phyloP scores from a whole-genome alignment of 2,888 invertebrate genomes.

The Branchinecta sandiegonensis region DNA sequence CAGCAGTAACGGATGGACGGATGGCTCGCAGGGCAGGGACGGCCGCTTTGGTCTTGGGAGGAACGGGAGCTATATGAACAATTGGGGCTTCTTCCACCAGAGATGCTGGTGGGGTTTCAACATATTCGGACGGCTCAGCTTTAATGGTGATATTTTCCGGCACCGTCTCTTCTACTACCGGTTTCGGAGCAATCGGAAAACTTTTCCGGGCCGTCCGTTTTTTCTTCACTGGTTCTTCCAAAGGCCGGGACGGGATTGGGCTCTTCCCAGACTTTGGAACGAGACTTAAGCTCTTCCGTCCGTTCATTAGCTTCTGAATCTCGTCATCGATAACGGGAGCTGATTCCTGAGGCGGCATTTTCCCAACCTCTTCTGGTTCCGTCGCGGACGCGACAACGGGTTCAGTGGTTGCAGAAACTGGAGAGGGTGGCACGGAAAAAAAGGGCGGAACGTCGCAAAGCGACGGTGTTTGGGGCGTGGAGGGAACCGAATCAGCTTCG shows the following conservation, averaged over 20 bases:
- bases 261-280: not conserved
- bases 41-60: constrained; percentile 15
- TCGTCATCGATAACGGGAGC: not conserved
- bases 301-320: constrained; percentile 1
- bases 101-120: constrained; percentile 5
- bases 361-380: not conserved
- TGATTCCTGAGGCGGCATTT: not conserved
- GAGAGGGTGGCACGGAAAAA: constrained; percentile 9
- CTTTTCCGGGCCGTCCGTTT: constrained; percentile 10
- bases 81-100: not conserved
- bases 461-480: constrained; percentile 21
- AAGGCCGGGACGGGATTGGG: not conserved
- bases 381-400: not conserved
- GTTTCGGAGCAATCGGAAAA: not conserved
- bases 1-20: not conserved
- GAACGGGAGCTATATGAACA: not conserved
- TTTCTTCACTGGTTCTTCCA: not conserved
- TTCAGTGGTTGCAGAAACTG: not conserved
- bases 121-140: constrained; percentile 19
- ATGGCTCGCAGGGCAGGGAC: not conserved
- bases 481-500: constrained; percentile 18
- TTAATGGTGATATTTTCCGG: constrained; percentile 12
- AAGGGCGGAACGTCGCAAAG: constrained; percentile 16
- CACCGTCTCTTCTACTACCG: not conserved
- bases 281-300: not conserved